Evolutionary conservation across 2,888 invertebrate genomes (phyloP).

Genomic region (Tachina fera): DNA sequence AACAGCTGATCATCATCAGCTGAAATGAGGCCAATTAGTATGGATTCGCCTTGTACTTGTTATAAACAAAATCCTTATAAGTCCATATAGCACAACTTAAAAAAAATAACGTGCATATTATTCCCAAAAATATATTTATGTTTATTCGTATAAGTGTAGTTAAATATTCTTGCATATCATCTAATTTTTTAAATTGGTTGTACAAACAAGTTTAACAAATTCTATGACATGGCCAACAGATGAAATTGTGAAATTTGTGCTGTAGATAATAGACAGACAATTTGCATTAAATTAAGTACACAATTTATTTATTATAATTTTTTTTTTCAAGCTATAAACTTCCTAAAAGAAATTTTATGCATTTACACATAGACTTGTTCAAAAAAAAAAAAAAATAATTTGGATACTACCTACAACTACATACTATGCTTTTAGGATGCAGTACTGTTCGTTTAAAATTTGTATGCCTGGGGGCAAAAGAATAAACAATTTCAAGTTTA

Average conservation of each 20-base stretch:
- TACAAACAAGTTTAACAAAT: conserved; percentile 20
- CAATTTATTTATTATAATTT: not conserved
- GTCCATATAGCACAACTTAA: conserved; percentile 32
- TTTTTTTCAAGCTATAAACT: not conserved
- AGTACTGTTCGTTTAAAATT: not conserved
- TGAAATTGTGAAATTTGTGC: conserved; percentile 36
- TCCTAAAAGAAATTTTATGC: conserved; percentile 20
- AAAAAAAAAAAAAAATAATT: not conserved
- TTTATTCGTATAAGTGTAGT: too few species aligned
- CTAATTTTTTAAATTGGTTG: not conserved
- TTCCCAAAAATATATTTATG: too few species aligned
- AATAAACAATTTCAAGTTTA: not conserved
- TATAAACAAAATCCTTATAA: not conserved
- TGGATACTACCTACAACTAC: too few species aligned
- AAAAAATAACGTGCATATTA: conserved; percentile 1
- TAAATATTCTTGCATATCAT: too few species aligned
- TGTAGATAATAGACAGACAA: conserved; percentile 60
- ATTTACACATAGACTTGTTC: not conserved
- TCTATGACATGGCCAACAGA: conserved; percentile 17
- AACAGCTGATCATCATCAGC: too few species aligned
- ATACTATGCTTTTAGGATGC: not conserved
- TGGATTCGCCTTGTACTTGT: not conserved
- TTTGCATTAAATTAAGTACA: conserved; percentile 53
- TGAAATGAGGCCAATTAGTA: too few species aligned
- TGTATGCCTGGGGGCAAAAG: not conserved